These are phyloP conservation scores for Macheiramphus alcinus DNA, from an alignment of 2,113 vertebrate genomes.

Conservation along the genomic window DNA sequence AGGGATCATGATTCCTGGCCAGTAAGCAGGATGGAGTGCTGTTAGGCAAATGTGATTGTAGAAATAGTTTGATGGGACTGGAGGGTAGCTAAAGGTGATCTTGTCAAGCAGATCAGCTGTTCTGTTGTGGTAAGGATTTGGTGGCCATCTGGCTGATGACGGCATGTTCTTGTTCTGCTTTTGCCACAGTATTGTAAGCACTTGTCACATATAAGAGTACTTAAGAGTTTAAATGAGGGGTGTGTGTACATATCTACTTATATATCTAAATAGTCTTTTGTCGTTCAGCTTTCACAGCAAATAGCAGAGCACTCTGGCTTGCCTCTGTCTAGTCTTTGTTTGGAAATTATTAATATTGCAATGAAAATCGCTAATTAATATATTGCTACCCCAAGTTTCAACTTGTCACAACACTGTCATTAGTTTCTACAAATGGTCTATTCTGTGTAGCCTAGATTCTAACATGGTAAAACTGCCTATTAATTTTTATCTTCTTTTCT, in stretches of 20 bases:
- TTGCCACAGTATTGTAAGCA: fast-evolving
- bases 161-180: neutral
- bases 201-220: fast-evolving
- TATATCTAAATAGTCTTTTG: neutral
- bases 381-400: neutral
- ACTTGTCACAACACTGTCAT: neutral
- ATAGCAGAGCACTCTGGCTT: neutral
- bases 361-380: neutral
- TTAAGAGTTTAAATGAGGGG: fast-evolving
- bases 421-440: neutral
- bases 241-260: fast-evolving
- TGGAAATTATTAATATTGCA: neutral
- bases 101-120: neutral
- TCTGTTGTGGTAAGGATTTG: neutral
- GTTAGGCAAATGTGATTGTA: fast-evolving
- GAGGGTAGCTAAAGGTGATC: neutral
- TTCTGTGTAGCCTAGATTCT: neutral
- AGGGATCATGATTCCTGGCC: neutral
- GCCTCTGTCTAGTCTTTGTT: constrained; percentile 22
- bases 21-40: neutral
- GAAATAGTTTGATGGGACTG: fast-evolving
- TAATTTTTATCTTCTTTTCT: constrained; percentile 49
- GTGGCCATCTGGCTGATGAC: neutral
- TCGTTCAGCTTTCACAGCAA: neutral
- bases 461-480: neutral